A percentile compares a stretch with the other conserved stretches of the same genome.
phyloP scores from a whole-genome alignment of 1,140 invertebrate genomes.

The Tribolium madens region DNA sequence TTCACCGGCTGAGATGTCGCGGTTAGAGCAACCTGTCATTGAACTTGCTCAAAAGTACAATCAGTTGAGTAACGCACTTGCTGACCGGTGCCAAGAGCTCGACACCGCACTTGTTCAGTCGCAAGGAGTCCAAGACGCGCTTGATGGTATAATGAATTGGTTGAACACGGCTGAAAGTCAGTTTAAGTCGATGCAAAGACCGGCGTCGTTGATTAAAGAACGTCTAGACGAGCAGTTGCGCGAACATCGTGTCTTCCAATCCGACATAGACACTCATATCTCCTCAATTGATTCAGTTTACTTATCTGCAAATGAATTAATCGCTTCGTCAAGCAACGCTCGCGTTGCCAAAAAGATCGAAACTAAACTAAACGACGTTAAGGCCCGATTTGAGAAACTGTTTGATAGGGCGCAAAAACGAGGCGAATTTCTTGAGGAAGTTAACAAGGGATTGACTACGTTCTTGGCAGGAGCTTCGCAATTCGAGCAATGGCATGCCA shows the following conservation, averaged over 20 bases:
- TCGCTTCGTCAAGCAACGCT: conserved; percentile 84
- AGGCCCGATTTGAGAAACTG: conserved; percentile 85
- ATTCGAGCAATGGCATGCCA: conserved; percentile 79
- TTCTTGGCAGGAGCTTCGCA: conserved; percentile 79
- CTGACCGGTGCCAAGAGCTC: conserved; percentile 84
- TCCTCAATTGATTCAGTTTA: conserved; percentile 87
- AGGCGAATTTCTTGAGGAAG: conserved; percentile 84
- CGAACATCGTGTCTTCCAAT: conserved; percentile 75
- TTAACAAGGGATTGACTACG: conserved; percentile 76
- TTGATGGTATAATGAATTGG: conserved; percentile 89
- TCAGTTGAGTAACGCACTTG: conserved; percentile 77
- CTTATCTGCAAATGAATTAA: conserved; percentile 81
- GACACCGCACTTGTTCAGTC: conserved; percentile 92
- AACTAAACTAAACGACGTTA: conserved; percentile 87
- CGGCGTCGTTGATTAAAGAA: conserved; percentile 89
- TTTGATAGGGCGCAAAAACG: conserved; percentile 83
- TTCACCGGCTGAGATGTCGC: conserved; percentile 80
- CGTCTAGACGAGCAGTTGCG: conserved; percentile 85
- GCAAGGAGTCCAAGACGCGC: conserved; percentile 93
- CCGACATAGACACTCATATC: conserved; percentile 87
- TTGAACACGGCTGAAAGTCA: conserved; percentile 85
- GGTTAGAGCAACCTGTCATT: conserved; percentile 82
- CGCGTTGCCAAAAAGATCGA: conserved; percentile 91
- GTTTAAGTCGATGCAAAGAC: conserved; percentile 78
- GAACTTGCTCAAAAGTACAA: conserved; percentile 83